A percentile compares a stretch with the other conserved stretches of the same genome.
Evolutionary conservation across 2,113 vertebrate species (phyloP).

Genomic region (Hippolais icterina): DNA sequence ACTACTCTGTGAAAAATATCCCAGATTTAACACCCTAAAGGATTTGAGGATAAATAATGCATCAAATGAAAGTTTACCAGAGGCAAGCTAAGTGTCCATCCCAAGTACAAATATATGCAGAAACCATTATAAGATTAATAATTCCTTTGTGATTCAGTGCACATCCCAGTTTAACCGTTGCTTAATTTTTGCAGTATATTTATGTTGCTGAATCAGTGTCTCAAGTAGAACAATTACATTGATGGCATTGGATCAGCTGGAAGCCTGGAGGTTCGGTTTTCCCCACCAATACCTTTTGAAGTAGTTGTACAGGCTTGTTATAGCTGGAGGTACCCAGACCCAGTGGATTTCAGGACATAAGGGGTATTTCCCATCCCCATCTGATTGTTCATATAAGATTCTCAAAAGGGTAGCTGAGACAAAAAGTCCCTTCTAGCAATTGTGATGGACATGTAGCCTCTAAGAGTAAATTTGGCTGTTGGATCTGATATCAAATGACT

Average conservation of each 20-base stretch:
- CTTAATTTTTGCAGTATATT: not conserved
- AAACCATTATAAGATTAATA: not conserved
- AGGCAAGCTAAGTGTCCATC: not conserved
- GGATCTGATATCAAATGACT: not conserved
- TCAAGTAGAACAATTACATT: not conserved
- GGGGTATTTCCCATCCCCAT: not conserved
- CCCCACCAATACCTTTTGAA: not conserved
- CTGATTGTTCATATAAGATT: not conserved
- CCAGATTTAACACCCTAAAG: not conserved
- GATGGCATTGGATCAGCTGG: not conserved
- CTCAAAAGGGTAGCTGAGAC: not conserved
- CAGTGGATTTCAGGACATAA: not conserved
- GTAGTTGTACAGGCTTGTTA: not conserved
- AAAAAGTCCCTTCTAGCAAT: not conserved
- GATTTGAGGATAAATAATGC: not conserved
- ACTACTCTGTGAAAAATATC: not conserved
- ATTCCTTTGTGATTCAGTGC: not conserved
- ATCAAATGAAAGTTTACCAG: not conserved
- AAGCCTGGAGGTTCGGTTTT: not conserved
- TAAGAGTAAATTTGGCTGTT: not conserved
- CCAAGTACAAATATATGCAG: not conserved
- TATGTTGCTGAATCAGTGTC: not conserved
- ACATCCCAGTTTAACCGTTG: not conserved
- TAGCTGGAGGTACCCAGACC: not conserved
- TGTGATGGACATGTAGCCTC: not conserved